Evolutionary conservation across 2,888 invertebrate genomes (phyloP), one percentile per base, ranked within the genome.

Genomic region (Oxytorus armatus): DNA sequence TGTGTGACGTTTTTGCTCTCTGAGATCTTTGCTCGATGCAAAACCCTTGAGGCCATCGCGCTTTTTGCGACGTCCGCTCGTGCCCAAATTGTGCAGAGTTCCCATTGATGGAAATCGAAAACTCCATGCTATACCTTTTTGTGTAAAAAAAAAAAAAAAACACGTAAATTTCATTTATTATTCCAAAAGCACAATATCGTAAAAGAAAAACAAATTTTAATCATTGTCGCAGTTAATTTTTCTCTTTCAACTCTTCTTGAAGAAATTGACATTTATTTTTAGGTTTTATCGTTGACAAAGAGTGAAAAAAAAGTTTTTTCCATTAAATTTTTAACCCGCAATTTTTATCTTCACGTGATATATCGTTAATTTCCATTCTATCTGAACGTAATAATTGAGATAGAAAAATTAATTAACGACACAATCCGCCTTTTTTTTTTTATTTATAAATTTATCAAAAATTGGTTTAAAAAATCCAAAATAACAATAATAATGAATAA

Each of bases 81-180:
- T 83, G 72, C 89, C 85, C 69, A 90, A 82, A 77, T 87, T 89
- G 57, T 90, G 89, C 65, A 90, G 83, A 7, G 89, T 85, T 33
- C 85, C 87, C 88, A 89, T 87, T 73, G 90, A 90, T 51, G 90
- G 90, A 70, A 90, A 90, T 68, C 90, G 87, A 82, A 90, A 90
- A 81, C 89, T 90, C 90, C 90, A 90, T 85, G 90, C 87, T 88
- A 90, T 90, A 72, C 90, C 90, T 90, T 33, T 1, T 16, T 4
- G 42, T 23, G 18, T 18, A 44, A 65, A 29, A 29, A n/a, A 66
- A 51, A 0, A 0, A 18, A 1, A 21, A 21, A n/a, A 3, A 21
- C 14, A 47, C n/a, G n/a, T n/a, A n/a, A n/a, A n/a, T n/a, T n/a
- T n/a, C n/a, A n/a, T n/a, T n/a, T n/a, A n/a, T n/a, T n/a, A n/a